phyloP scores from a whole-genome alignment of 2,888 invertebrate species.

The Latrodectus elegans region DNA sequence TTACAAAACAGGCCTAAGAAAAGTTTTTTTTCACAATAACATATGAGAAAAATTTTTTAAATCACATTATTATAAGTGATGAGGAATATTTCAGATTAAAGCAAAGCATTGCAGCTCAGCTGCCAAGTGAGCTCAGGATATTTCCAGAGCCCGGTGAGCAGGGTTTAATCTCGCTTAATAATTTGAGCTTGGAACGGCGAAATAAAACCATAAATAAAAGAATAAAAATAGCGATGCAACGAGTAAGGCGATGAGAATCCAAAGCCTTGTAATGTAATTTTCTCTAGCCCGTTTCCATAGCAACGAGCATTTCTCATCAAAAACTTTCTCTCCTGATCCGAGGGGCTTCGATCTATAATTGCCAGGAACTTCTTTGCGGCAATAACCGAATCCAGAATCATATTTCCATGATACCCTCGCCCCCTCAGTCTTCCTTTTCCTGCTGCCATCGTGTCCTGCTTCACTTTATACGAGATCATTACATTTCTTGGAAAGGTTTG shows the following conservation, averaged over 20 bases:
- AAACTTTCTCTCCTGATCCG: constrained; percentile 62
- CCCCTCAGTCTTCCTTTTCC: neutral
- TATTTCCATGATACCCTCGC: constrained; percentile 59
- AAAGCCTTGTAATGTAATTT: constrained; percentile 59
- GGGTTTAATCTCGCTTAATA: constrained; percentile 15
- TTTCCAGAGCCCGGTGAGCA: too few relatives aligned
- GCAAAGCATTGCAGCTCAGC: too few relatives aligned
- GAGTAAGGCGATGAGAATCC: constrained; percentile 57
- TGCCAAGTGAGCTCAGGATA: too few relatives aligned
- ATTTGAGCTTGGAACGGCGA: constrained; percentile 49
- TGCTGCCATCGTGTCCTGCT: neutral
- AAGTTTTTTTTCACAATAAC: too few relatives aligned
- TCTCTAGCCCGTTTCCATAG: constrained; percentile 44
- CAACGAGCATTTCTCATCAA: constrained; percentile 67
- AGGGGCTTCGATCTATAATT: constrained; percentile 66
- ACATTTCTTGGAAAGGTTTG: constrained; percentile 13
- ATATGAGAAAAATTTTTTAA: too few relatives aligned
- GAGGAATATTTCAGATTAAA: too few relatives aligned
- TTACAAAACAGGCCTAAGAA: too few relatives aligned
- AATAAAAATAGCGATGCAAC: constrained; percentile 22
- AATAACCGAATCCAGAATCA: constrained; percentile 61
- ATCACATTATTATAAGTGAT: too few relatives aligned
- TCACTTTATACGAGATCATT: constrained; percentile 48
- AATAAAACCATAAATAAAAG: constrained; percentile 48
- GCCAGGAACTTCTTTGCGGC: constrained; percentile 63